Base-by-base conservation (phyloP, 2,113 vertebrate species). In the Amphiprion percula region DNA sequence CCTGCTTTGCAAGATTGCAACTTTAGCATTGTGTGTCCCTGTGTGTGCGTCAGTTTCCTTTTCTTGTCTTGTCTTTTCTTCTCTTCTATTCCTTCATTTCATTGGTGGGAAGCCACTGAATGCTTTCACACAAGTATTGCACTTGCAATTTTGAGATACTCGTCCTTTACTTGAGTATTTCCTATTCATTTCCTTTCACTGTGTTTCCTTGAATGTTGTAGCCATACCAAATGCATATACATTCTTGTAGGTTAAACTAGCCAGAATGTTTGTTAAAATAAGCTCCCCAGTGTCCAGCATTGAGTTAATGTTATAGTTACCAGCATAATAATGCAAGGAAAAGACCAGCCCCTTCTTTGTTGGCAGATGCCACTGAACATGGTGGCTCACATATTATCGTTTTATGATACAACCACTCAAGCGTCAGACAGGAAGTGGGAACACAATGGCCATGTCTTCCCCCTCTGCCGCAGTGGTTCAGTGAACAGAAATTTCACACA, bases 1-100 rank as follows among this genome's bases (percentile, higher is more conserved):
- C 69, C 77, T 83, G 78, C 78, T 78, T 63, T 82, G 66, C 58
- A 56, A 79, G 50, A 74, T n/a, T 72, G 61, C 68, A 71, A 28
- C 62, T 65, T 75, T 50, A 9, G 23, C 63, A 63, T 59, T 75
- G 2, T 67, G 47, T 67, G 19, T 67, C 69, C 12, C 21, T 74
- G 49, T 61, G 47, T 65, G 16, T 49, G 23, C 65, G 63, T 80
- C 23, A 16, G 0, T 21, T 62, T 19, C 53, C 28, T 60, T 21
- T 19, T 50, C 28, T 39, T 55, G 23, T 50, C 28, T 39, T 50
- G 28, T 55, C 8, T 39, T 67, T 6, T 66, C 2, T 64, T 7
- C 16, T 55, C 14, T 52, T 59, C 30, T 15, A 21, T 19, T 69
- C 50, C 58, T 52, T 37, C 24, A n/a, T 60, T 64, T 72, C n/a